phyloP scores from a whole-genome alignment of 30 jellyfish, hydroid and myxozoan species.

The Chironex yamaguchii region DNA sequence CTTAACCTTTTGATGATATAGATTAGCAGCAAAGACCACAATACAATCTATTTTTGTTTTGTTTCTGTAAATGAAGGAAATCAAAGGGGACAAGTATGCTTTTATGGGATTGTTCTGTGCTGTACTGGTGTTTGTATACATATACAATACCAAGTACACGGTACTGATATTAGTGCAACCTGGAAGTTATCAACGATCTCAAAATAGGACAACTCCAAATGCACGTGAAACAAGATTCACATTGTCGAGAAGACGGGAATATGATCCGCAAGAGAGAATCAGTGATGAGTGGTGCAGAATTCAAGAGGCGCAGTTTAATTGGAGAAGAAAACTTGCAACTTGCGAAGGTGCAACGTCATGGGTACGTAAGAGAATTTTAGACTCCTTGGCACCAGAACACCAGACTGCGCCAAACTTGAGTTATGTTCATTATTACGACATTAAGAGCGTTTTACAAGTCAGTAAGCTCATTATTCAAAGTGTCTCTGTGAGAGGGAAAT shows the following conservation, averaged over 20 bases:
- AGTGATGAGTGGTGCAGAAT: neutral
- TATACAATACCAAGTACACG: neutral
- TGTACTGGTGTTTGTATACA: neutral
- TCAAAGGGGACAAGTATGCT: neutral
- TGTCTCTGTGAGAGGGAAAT: conserved; percentile 57
- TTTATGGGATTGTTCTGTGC: neutral
- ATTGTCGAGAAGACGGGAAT: neutral
- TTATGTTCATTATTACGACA: neutral
- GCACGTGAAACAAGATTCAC: neutral
- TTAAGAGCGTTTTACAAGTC: conserved; percentile 86
- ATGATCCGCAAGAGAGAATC: neutral
- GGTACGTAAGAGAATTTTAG: neutral
- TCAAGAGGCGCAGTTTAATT: neutral
- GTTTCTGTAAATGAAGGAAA: neutral
- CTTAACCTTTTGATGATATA: no score
- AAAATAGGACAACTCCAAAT: neutral
- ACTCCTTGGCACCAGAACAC: neutral
- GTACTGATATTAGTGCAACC: neutral
- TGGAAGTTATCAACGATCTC: no score
- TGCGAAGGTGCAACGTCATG: neutral
- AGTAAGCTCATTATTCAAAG: conserved; percentile 75
- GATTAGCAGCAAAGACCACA: no score
- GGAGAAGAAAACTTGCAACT: neutral
- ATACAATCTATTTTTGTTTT: no score
- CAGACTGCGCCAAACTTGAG: neutral